Conservation (phyloP, 2,888 invertebrate species). For the Drosophila acutilabella region DNA sequence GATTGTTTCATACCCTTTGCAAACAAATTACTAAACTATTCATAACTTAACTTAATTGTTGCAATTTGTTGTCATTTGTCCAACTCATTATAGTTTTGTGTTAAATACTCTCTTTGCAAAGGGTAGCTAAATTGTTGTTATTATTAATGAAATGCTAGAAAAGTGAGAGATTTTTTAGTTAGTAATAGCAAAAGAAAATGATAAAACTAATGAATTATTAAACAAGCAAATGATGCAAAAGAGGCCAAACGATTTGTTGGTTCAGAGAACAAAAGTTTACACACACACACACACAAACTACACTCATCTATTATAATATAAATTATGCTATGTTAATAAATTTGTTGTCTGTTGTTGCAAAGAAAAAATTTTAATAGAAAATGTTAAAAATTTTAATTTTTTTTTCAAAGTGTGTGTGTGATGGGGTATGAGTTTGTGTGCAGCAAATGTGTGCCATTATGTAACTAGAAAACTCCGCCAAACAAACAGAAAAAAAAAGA, state of each 20-base stretch:
- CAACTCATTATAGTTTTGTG: not conserved
- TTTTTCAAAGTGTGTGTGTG: conserved; percentile 42
- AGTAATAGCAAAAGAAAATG: conserved; percentile 24
- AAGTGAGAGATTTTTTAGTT: conserved; percentile 44
- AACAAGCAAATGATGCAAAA: conserved; percentile 21
- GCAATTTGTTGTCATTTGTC: not conserved
- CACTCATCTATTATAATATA: conserved; percentile 43
- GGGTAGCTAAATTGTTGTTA: conserved; percentile 37
- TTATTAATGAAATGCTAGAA: conserved; percentile 1
- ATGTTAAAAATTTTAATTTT: conserved; percentile 36
- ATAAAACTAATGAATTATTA: not conserved
- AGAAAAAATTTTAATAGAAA: not conserved
- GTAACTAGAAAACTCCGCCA: conserved; percentile 47
- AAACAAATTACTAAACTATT: conserved; percentile 20
- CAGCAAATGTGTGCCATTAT: conserved; percentile 50
- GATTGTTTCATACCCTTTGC: conserved; percentile 43
- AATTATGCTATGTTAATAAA: conserved; percentile 72
- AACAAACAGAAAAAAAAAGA: conserved; percentile 9
- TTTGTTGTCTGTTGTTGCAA: conserved; percentile 72
- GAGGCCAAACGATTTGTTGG: conserved; percentile 73
- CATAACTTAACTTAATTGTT: not conserved
- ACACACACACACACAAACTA: conserved; percentile 46
- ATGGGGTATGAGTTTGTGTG: conserved; percentile 24
- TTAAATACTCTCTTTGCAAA: conserved; percentile 20
- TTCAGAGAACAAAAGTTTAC: conserved; percentile 68